Evolutionary conservation across 2,797 vertebrate genomes (phyloP), one percentile per base, ranked within the genome.

Genomic region (Catamblyrhynchus diadema): DNA sequence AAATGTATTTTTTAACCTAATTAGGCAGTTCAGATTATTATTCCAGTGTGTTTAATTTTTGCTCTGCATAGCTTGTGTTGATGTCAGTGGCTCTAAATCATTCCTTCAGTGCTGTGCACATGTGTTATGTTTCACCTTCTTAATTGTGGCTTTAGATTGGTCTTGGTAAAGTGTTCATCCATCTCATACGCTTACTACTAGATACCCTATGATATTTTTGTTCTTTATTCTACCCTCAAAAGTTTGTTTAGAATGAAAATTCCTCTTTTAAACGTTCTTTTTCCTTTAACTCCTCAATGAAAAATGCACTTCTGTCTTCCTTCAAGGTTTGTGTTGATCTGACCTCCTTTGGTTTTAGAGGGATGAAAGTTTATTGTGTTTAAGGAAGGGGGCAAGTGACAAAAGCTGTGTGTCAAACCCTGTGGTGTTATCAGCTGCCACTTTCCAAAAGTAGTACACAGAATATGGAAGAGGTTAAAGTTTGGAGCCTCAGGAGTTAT

Each of bases 1-100:
- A 86, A 81, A 90, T 88, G 88, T 72, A 45, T 86, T 74, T 95
- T 94, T 96, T 79, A 92, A 92, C 81, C 54, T 95, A 90, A 92
- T 93, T 79, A 81, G 39, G 51, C 51, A 86, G 62, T 86, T 94
- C 59, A 70, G 8, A 59, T 94, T 87, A 74, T 93, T 80, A 91
- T 54, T 95, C 61, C 65, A 48, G 86, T 9, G 3, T 39, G 70
- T 82, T 91, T 89, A 78, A 78, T 64, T 92, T 95, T 94, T 94
- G 28, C 72, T 72, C 61, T 72, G n/a, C 78, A 79, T 77, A 86
- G 54, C 87, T 95, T 8, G 6, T 66, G 32, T 90, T 80, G 62
- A 24, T 91, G 57, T 90, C 44, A 78, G 37, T 80, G 69, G 65
- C 50, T 35, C 47, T 80, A 81, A 80, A 71, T 92, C 65, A 94